Conservation (phyloP, 1,140 invertebrate species). For the Apocrypta bakeri region DNA sequence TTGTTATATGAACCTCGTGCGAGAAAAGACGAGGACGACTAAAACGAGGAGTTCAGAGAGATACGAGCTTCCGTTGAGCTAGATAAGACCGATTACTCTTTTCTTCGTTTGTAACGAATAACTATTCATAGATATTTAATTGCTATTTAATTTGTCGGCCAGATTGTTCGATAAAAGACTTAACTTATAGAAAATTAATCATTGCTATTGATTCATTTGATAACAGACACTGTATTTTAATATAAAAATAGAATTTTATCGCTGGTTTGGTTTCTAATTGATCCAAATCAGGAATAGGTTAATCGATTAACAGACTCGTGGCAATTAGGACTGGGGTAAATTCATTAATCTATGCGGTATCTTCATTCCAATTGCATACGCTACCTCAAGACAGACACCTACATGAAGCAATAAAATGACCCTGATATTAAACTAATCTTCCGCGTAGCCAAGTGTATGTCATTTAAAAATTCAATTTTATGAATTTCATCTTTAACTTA, state of each 20-base stretch:
- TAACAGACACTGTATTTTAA: too few relatives aligned
- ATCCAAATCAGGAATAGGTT: neutral
- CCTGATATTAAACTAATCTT: constrained; percentile 22
- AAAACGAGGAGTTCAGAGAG: neutral
- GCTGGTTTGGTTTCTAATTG: too few relatives aligned
- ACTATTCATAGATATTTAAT: neutral
- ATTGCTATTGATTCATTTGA: too few relatives aligned
- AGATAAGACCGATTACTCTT: neutral
- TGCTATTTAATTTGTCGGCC: neutral
- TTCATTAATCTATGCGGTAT: constrained; percentile 45
- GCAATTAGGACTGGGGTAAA: neutral
- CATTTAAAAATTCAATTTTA: neutral
- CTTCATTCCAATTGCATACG: constrained; percentile 53
- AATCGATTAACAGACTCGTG: neutral
- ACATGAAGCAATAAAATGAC: constrained; percentile 53
- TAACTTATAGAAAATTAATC: too few relatives aligned
- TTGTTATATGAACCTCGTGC: constrained; percentile 61
- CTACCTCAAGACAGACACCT: constrained; percentile 50
- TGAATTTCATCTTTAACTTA: neutral
- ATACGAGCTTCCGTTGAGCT: neutral
- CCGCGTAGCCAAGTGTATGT: neutral
- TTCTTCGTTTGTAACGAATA: neutral
- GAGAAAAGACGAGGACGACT: neutral
- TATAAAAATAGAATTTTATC: too few relatives aligned
- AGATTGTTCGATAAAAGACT: too few relatives aligned